Conservation (phyloP, 92 coral and sea anemone genomes). For the Porites rus region DNA sequence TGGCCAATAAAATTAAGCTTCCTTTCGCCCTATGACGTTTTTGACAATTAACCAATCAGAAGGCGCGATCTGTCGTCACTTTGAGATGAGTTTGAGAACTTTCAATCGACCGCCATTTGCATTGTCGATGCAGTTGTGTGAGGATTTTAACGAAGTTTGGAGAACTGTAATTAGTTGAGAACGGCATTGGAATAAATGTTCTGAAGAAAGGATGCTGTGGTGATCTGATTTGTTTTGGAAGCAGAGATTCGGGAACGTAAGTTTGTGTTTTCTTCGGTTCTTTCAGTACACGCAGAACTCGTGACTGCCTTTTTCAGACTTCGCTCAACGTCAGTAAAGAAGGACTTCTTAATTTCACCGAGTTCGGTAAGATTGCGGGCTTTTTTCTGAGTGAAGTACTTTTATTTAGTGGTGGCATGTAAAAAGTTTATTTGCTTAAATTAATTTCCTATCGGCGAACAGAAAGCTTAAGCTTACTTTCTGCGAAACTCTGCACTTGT, state of each 20-base stretch:
- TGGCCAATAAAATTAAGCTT: too few relatives aligned
- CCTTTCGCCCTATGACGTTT: too few relatives aligned
- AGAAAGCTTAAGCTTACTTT: too few relatives aligned
- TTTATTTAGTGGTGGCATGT: too few relatives aligned
- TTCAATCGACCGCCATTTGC: conserved; percentile 9
- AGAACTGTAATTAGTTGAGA: conserved; percentile 26
- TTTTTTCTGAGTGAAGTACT: too few relatives aligned
- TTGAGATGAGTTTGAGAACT: neutral
- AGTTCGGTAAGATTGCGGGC: too few relatives aligned
- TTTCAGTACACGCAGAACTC: conserved; percentile 8
- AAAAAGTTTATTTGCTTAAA: too few relatives aligned
- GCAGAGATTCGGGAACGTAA: conserved; percentile 15
- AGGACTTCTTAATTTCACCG: too few relatives aligned
- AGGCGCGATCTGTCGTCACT: neutral
- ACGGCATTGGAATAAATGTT: conserved; percentile 20
- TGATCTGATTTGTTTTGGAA: neutral
- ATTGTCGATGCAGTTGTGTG: neutral
- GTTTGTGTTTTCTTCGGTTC: neutral
- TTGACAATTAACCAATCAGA: too few relatives aligned
- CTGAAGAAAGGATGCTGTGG: conserved; percentile 21
- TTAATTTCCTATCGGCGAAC: too few relatives aligned
- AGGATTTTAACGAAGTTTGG: neutral
- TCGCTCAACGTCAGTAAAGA: too few relatives aligned
- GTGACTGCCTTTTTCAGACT: conserved; percentile 7
- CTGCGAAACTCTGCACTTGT: too few relatives aligned